Percentiles rank a stretch among this genome's conserved stretches.
These are phyloP conservation scores for Diadegma fenestrale DNA, from an alignment of 2,888 invertebrate species.

Conservation along the genomic window DNA sequence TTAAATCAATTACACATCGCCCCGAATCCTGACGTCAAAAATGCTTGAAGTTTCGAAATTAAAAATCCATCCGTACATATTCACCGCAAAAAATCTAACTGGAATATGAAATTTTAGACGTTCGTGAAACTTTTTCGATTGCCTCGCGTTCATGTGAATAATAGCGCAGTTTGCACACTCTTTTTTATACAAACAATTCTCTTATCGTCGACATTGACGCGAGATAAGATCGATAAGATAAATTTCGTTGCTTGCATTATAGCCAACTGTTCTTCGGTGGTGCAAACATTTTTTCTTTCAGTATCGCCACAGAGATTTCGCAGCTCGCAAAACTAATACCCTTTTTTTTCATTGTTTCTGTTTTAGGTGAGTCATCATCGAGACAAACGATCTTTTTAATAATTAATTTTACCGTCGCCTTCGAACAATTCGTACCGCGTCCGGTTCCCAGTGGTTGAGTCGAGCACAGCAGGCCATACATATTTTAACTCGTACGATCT, in stretches of 20 bases:
- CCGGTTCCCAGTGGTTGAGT: constrained; percentile 10
- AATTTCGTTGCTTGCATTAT: constrained; percentile 37
- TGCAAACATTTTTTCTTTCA: background rate
- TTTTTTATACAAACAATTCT: constrained; percentile 34
- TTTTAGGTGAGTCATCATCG: constrained; percentile 56
- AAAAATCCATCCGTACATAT: background rate
- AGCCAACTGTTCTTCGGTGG: background rate
- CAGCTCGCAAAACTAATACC: constrained; percentile 23
- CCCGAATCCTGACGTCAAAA: background rate
- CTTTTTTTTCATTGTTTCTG: constrained; percentile 43
- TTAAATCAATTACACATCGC: background rate
- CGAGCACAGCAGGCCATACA: background rate
- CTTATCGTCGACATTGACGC: constrained; percentile 56
- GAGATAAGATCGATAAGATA: constrained; percentile 65
- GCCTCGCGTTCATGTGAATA: background rate
- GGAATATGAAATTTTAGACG: background rate
- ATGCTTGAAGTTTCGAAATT: background rate
- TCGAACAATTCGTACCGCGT: constrained; percentile 3
- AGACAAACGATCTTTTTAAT: background rate
- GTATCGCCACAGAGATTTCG: background rate
- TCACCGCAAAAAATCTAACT: background rate
- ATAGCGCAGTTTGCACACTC: constrained; percentile 28
- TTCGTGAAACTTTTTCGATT: background rate
- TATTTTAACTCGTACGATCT: constrained; percentile 21
- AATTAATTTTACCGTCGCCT: background rate